These are phyloP conservation scores for Diploptera punctata DNA, from an alignment of 2,888 invertebrate genomes.

Conservation along the genomic window DNA sequence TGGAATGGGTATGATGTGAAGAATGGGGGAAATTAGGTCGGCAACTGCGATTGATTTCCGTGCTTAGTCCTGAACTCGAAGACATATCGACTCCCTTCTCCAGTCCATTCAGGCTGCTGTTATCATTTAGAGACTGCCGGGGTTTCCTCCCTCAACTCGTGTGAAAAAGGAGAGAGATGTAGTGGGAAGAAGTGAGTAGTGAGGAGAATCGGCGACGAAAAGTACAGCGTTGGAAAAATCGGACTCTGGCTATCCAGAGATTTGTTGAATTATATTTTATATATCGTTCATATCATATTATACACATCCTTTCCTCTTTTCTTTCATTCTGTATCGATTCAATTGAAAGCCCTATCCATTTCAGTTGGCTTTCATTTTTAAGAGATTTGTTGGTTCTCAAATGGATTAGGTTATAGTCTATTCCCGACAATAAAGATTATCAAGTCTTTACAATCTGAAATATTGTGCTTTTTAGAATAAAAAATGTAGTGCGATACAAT, in stretches of 20 bases:
- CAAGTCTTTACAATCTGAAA: no score
- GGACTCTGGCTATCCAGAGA: neutral
- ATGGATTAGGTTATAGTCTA: neutral
- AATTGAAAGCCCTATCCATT: neutral
- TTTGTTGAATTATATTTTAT: neutral
- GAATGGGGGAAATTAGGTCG: slow-evolving; percentile 1
- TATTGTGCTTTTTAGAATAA: no score
- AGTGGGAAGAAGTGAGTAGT: neutral
- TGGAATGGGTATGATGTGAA: no score
- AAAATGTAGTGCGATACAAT: no score
- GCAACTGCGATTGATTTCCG: slow-evolving; percentile 12
- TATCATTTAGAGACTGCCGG: slow-evolving; percentile 12
- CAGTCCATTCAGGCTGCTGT: neutral
- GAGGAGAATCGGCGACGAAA: no score
- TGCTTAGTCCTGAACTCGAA: neutral
- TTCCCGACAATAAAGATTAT: no score
- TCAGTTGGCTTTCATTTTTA: neutral
- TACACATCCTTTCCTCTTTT: neutral
- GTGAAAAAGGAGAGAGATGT: neutral
- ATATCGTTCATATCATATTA: slow-evolving; percentile 5
- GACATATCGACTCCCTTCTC: neutral
- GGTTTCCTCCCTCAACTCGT: neutral
- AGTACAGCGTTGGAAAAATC: no score
- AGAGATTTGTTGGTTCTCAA: slow-evolving; percentile 2
- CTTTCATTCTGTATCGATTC: neutral